phyloP scores from a whole-genome alignment of 1,140 invertebrate genomes.

The Spodoptera frugiperda region DNA sequence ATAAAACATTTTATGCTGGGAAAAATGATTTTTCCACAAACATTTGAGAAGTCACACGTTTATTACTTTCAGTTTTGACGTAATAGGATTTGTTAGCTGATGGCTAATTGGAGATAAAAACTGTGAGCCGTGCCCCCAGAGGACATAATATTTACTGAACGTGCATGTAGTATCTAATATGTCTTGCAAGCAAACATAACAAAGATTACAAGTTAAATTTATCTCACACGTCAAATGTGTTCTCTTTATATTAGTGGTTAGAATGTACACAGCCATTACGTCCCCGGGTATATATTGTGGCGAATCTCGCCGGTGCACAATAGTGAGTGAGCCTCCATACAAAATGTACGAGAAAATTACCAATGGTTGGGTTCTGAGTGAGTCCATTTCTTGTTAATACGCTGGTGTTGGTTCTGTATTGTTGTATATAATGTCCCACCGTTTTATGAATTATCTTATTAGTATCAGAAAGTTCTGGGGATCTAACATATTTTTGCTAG shows the following conservation, averaged over 20 bases:
- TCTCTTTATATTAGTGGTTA: slow-evolving; percentile 27
- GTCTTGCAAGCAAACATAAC: neutral
- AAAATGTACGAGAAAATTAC: slow-evolving; percentile 43
- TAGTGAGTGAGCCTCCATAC: slow-evolving; percentile 12
- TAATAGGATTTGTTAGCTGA: slow-evolving; percentile 10
- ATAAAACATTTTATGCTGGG: neutral
- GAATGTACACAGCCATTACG: slow-evolving; percentile 4
- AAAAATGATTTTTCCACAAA: neutral
- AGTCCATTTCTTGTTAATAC: slow-evolving; percentile 24
- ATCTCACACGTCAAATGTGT: slow-evolving; percentile 46
- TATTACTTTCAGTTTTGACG: neutral
- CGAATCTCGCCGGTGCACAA: neutral
- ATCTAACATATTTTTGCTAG: no score
- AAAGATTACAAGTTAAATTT: slow-evolving; percentile 25
- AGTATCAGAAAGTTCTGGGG: no score
- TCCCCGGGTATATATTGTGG: slow-evolving; percentile 21
- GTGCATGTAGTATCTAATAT: slow-evolving; percentile 30
- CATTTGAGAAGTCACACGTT: slow-evolving; percentile 6
- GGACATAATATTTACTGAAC: slow-evolving; percentile 22
- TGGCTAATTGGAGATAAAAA: slow-evolving; percentile 15
- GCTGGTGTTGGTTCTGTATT: no score
- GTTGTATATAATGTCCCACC: no score
- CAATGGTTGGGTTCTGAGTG: slow-evolving; percentile 28
- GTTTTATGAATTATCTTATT: no score
- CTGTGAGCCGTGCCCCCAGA: slow-evolving; percentile 25